phyloP scores from a whole-genome alignment of 2,113 vertebrate species.

The Chaetura pelagica region DNA sequence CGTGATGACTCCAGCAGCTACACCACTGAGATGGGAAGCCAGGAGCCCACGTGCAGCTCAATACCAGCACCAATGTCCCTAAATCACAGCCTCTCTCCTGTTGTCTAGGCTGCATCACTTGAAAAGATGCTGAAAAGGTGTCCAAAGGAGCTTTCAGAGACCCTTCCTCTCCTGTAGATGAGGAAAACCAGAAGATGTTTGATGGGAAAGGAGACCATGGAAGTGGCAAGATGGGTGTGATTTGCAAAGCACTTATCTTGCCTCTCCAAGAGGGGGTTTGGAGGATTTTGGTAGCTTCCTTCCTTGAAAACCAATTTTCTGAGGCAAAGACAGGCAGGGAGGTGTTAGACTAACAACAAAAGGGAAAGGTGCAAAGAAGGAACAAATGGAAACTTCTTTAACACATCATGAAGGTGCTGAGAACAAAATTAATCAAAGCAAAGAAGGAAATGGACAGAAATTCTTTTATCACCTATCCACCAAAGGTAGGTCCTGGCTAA shows the following conservation, averaged over 20 bases:
- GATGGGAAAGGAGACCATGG: not conserved
- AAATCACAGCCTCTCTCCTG: not conserved
- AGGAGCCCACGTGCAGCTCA: not conserved
- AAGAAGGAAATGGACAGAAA: conserved; percentile 36
- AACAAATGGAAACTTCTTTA: conserved; percentile 70
- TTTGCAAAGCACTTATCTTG: not conserved
- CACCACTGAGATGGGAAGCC: not conserved
- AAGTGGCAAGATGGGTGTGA: not conserved
- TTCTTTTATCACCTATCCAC: conserved; percentile 3
- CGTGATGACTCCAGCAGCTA: not conserved
- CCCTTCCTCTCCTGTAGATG: not conserved
- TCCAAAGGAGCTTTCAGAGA: not conserved
- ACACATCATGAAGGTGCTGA: conserved; percentile 37
- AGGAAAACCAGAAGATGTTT: not conserved
- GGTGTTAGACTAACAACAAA: conserved; percentile 67
- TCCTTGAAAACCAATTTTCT: conserved; percentile 18
- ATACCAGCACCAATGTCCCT: accelerated
- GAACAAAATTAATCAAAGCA: conserved; percentile 61
- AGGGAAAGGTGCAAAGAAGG: conserved; percentile 65
- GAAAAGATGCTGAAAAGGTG: not conserved
- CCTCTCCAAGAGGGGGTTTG: not conserved
- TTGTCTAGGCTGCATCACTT: not conserved
- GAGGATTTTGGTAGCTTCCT: conserved; percentile 20
- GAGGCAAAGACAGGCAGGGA: conserved; percentile 17
- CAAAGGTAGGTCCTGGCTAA: not conserved